Percentiles rank a stretch among this genome's conserved stretches.
Evolutionary conservation across 2,797 vertebrate genomes (phyloP).

Genomic region (Takifugu rubripes): DNA sequence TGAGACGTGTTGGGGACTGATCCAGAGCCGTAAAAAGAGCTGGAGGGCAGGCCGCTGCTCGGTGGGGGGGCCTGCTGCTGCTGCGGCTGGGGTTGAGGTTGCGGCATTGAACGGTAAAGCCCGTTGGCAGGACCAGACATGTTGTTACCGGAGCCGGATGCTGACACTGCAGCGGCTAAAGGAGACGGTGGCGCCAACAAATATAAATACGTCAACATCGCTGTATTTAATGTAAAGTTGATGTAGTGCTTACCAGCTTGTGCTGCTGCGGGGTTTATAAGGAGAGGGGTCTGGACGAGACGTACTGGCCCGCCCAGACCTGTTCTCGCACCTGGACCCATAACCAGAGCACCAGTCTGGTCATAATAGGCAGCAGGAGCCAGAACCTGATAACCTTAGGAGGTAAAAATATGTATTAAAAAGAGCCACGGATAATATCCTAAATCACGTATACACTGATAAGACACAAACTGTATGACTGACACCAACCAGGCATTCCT

Average conservation of each 20-base stretch:
- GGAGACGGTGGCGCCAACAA: neutral
- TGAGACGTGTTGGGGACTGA: constrained; percentile 90
- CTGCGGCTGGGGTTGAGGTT: constrained; percentile 84
- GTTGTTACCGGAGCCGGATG: constrained; percentile 87
- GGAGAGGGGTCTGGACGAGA: constrained; percentile 91
- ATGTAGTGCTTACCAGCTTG: constrained; percentile 83
- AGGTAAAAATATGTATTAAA: neutral
- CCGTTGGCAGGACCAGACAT: constrained; percentile 88
- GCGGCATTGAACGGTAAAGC: constrained; percentile 90
- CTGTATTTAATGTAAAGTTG: neutral
- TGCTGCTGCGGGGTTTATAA: constrained; percentile 94
- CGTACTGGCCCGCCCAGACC: constrained; percentile 91
- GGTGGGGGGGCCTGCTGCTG: constrained; percentile 82
- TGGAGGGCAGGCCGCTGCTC: constrained; percentile 88
- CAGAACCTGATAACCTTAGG: constrained; percentile 92
- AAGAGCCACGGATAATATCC: neutral
- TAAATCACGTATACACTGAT: too few species aligned
- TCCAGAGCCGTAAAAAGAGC: constrained; percentile 92
- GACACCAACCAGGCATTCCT: constrained; percentile 87
- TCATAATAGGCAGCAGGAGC: constrained; percentile 97
- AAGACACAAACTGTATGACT: neutral
- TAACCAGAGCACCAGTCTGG: constrained; percentile 93
- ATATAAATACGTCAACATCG: neutral
- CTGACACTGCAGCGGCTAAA: constrained; percentile 85
- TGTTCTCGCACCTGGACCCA: constrained; percentile 91